phyloP scores from a whole-genome alignment of 2,113 vertebrate species.

The Cnemophilus loriae region DNA sequence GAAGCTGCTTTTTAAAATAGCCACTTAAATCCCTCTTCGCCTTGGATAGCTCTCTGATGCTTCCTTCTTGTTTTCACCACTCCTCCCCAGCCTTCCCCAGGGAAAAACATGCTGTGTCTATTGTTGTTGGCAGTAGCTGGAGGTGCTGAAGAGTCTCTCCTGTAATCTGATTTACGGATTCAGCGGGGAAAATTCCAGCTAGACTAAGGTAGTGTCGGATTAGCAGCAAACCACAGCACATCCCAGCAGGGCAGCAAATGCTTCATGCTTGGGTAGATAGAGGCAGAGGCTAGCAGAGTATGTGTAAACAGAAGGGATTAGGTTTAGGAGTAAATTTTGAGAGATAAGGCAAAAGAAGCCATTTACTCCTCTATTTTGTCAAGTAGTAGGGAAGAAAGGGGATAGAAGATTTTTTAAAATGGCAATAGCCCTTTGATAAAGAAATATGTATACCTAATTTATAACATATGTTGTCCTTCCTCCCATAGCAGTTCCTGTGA shows the following conservation, averaged over 20 bases:
- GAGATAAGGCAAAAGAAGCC: background rate
- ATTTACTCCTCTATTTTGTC: background rate
- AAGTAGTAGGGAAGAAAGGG: background rate
- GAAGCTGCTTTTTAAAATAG: background rate
- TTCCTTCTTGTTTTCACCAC: background rate
- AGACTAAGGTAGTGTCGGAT: background rate
- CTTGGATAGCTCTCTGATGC: background rate
- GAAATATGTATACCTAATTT: background rate
- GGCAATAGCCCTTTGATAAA: background rate
- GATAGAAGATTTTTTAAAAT: background rate
- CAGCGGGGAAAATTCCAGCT: conserved; percentile 10
- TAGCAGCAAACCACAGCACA: background rate
- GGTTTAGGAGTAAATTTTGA: background rate
- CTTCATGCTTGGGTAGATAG: background rate
- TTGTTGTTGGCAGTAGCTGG: background rate
- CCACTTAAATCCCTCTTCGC: background rate
- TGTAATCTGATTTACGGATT: conserved; percentile 12
- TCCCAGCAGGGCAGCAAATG: background rate
- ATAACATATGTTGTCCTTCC: background rate
- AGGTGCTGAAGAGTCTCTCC: background rate
- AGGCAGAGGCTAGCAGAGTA: background rate
- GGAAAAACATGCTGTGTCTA: background rate
- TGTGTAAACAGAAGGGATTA: background rate
- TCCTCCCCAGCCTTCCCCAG: background rate
- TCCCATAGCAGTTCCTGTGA: background rate